Conservation (phyloP, 2,888 invertebrate species). For the Marronus borbonicus region DNA sequence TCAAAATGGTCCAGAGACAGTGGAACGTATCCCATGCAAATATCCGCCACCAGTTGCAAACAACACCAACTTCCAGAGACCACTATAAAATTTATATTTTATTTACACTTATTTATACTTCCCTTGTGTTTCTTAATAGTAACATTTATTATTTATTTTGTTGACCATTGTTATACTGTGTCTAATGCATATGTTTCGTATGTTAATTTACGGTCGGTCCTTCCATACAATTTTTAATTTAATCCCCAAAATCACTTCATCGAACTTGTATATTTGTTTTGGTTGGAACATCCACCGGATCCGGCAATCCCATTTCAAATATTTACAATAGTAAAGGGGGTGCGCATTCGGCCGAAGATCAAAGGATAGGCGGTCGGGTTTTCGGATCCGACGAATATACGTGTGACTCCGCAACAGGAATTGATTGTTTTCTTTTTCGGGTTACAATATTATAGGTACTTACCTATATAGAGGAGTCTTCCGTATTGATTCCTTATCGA, state of each 20-base stretch:
- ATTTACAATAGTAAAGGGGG: constrained; percentile 40
- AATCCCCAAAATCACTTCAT: constrained; percentile 25
- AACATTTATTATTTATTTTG: too few species aligned
- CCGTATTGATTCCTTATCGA: constrained; percentile 23
- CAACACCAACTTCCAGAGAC: too few species aligned
- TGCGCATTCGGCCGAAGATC: constrained; percentile 23
- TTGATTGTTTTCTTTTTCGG: constrained; percentile 45
- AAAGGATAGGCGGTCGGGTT: constrained; percentile 24
- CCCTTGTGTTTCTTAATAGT: too few species aligned
- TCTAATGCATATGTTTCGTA: not conserved
- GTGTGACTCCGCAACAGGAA: constrained; percentile 36
- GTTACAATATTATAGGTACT: constrained; percentile 22
- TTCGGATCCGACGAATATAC: constrained; percentile 39
- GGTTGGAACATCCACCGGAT: constrained; percentile 1
- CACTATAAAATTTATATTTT: too few species aligned
- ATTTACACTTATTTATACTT: too few species aligned
- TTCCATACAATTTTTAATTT: not conserved
- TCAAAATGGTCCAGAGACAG: too few species aligned
- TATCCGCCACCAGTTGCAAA: too few species aligned
- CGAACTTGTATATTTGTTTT: constrained; percentile 41
- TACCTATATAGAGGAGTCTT: constrained; percentile 15
- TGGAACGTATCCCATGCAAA: too few species aligned
- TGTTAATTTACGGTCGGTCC: not conserved
- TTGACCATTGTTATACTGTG: too few species aligned
- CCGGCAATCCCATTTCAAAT: constrained; percentile 40